phyloP scores from a whole-genome alignment of 2,888 invertebrate genomes.

The Nysson spinosus region DNA sequence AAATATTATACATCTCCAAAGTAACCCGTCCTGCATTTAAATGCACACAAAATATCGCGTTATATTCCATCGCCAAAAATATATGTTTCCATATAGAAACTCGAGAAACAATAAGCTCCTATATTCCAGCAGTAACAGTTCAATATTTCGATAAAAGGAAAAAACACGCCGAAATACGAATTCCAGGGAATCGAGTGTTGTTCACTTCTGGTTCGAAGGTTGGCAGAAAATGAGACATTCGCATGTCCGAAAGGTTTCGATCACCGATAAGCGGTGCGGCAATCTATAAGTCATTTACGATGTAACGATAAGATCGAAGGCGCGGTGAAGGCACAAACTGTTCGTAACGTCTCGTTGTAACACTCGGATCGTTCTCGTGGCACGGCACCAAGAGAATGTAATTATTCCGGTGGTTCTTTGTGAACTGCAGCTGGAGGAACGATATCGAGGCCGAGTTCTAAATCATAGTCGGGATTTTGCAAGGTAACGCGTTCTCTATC shows the following conservation, averaged over 20 bases:
- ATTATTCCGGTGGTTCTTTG: conserved; percentile 17
- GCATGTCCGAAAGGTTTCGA: conserved; percentile 20
- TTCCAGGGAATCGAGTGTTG: too few relatives aligned
- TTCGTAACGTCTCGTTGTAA: too few relatives aligned
- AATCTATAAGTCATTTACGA: conserved; percentile 2
- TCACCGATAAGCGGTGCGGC: conserved; percentile 23
- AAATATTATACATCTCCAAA: too few relatives aligned
- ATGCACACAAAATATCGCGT: too few relatives aligned
- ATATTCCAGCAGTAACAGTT: too few relatives aligned
- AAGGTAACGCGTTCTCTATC: conserved; percentile 17
- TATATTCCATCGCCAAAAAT: too few relatives aligned
- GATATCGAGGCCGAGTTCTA: conserved; percentile 12
- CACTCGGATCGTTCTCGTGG: conserved; percentile 3
- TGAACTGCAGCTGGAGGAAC: conserved; percentile 17
- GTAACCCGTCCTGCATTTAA: too few relatives aligned
- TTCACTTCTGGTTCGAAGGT: not conserved
- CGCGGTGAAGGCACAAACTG: too few relatives aligned
- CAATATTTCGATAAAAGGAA: too few relatives aligned
- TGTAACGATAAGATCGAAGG: conserved; percentile 32
- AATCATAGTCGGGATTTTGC: conserved; percentile 10
- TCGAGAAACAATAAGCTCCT: too few relatives aligned
- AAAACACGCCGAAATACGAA: too few relatives aligned
- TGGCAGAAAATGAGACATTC: conserved; percentile 13
- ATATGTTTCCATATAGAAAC: too few relatives aligned
- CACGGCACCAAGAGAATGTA: conserved; percentile 3